Evolutionary conservation across 2,888 invertebrate species (phyloP), one percentile per base, ranked within the genome.

Genomic region (Noctua comes): DNA sequence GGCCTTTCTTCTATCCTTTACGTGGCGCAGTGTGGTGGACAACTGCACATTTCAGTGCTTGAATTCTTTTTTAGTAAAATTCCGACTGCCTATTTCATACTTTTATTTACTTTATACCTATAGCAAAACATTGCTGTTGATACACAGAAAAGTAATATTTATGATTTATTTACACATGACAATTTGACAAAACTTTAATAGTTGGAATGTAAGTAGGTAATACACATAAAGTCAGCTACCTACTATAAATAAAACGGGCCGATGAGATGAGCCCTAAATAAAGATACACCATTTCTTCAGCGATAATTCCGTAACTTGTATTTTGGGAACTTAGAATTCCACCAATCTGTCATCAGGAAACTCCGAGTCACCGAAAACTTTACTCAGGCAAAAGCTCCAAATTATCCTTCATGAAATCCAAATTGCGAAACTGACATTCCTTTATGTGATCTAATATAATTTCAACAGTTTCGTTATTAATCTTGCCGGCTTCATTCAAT

Each of bases 401-500:
- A 84, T 93, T 92, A 80, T 94, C 94, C 73, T 94, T 94, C 90
- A 91, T 90, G 70, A 74, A 85, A 72, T 85, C 87, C 46, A 54
- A 77, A 66, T 81, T 73, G 40, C 93, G 93, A 86, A 96, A 96
- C 82, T 96, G 96, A 80, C 93, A 94, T 90, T 93, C 93, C 73
- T 93, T 95, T 69, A 96, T 95, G 85, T 96, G 96, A 57, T 95
- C 94, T 59, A 93, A 91, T 46, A 96, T 94, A 79, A 93, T 92
- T 79, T 93, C 92, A 1, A 94, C 95, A n/a, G 94, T 96, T 87
- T 95, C 94, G 27, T 96, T 93, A 68, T 95, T 96, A 78, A 98
- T 97, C 91, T 97, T 98, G 1, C 97, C 97, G 43, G 97, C 97
- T 86, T 98, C 97, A 79, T 97, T 93, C 24, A 98, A 95, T 81